phyloP scores from a whole-genome alignment of 2,797 vertebrate genomes.

The Okamejei kenojei region DNA sequence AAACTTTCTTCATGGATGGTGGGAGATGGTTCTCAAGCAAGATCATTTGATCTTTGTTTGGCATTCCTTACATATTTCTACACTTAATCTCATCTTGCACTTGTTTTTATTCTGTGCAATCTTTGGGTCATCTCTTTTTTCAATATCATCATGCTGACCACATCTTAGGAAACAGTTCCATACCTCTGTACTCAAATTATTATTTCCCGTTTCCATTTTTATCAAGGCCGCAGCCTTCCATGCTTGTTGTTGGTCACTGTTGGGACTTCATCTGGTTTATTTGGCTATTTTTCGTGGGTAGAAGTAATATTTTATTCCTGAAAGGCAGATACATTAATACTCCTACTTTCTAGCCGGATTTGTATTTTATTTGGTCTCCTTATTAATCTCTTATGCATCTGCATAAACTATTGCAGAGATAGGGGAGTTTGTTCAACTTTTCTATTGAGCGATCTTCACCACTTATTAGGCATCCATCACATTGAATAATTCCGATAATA shows the following conservation, averaged over 20 bases:
- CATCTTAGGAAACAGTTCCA: no score
- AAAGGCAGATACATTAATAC: neutral
- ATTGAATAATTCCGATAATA: neutral
- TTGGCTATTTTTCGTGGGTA: neutral
- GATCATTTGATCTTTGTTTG: neutral
- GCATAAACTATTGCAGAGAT: neutral
- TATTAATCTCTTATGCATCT: neutral
- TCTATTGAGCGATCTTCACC: neutral
- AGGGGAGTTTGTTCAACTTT: neutral
- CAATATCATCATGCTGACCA: neutral
- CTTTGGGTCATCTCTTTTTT: neutral
- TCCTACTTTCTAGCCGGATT: neutral
- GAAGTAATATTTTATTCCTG: neutral
- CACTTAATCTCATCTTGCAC: neutral
- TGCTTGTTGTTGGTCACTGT: neutral
- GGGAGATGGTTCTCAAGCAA: neutral
- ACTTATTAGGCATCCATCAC: no score
- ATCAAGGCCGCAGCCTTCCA: neutral
- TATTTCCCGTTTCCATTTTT: no score
- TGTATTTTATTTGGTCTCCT: neutral
- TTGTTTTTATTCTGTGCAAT: neutral
- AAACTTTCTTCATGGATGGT: neutral
- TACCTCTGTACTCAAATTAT: neutral
- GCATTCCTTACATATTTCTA: neutral
- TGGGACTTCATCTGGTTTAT: neutral